Evolutionary conservation across 2,797 vertebrate species (phyloP).

Genomic region (Rallus crepitans): DNA sequence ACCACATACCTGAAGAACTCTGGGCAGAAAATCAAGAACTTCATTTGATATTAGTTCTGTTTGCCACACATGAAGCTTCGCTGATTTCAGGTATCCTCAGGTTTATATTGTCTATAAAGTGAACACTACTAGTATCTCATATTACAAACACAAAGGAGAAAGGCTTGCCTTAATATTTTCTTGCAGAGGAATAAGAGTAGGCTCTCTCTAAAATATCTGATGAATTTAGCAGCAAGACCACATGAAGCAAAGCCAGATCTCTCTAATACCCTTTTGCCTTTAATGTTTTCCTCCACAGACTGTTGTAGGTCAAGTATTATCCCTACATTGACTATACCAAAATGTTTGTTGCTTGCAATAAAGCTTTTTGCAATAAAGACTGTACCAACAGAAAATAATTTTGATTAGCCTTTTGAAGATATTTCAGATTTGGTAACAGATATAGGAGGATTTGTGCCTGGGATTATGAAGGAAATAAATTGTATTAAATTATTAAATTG

Average conservation of each 20-base stretch:
- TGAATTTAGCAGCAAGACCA: neutral
- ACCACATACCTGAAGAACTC: slow-evolving; percentile 38
- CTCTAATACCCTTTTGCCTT: slow-evolving; percentile 3
- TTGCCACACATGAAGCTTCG: neutral
- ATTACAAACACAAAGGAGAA: neutral
- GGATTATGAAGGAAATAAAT: slow-evolving; percentile 5
- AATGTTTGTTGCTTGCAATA: neutral
- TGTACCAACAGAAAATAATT: neutral
- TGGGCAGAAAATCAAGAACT: slow-evolving; percentile 39
- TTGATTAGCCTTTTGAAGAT: neutral
- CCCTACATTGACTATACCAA: neutral
- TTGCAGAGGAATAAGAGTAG: neutral
- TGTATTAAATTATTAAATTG: slow-evolving; percentile 13
- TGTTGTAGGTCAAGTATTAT: neutral
- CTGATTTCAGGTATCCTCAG: slow-evolving; percentile 1
- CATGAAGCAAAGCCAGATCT: neutral
- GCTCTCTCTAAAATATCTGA: neutral
- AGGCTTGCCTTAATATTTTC: neutral
- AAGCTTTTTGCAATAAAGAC: neutral
- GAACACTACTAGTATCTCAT: neutral
- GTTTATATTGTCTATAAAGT: neutral
- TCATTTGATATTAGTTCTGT: slow-evolving; percentile 19
- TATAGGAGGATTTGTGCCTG: neutral
- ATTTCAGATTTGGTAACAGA: neutral
- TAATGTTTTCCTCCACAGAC: neutral